A percentile compares a stretch with the other conserved stretches of the same genome.
These are phyloP conservation scores for Accipiter cooperii DNA, from an alignment of 2,113 vertebrate species.

Conservation along the genomic window DNA sequence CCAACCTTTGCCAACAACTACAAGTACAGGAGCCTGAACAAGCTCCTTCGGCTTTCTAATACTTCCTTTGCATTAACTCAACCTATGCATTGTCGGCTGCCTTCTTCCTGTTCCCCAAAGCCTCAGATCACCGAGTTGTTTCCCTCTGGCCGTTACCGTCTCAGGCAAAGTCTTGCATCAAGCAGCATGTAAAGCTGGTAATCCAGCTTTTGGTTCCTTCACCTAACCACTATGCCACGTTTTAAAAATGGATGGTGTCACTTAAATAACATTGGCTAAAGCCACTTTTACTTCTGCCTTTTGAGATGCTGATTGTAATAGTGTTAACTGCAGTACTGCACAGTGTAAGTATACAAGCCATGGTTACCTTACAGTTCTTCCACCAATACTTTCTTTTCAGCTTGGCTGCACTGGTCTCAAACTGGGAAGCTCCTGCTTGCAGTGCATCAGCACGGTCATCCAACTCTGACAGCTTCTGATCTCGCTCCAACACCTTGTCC, in stretches of 20 bases:
- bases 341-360: not conserved
- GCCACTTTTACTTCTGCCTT: not conserved
- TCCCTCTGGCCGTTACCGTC: not conserved
- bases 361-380: constrained; percentile 81
- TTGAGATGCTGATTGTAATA: not conserved
- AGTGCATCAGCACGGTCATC: constrained; percentile 93
- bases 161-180: not conserved
- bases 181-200: not conserved
- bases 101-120: not conserved
- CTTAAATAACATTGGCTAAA: not conserved
- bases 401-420: constrained; percentile 88
- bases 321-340: not conserved
- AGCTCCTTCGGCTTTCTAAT: not conserved
- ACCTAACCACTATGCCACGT: not conserved
- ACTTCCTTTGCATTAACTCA: not conserved
- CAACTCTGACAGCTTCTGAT: constrained; percentile 91
- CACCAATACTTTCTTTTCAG: constrained; percentile 83
- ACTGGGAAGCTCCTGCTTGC: constrained; percentile 93
- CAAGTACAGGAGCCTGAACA: not conserved
- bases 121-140: not conserved
- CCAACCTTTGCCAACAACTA: not conserved
- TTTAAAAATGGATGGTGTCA: not conserved
- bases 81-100: not conserved
- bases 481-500: constrained; percentile 92
- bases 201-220: not conserved